Evolutionary conservation across 2,797 vertebrate species (phyloP), one percentile per base, ranked within the genome.

Genomic region (Brotogeris chrysoptera): DNA sequence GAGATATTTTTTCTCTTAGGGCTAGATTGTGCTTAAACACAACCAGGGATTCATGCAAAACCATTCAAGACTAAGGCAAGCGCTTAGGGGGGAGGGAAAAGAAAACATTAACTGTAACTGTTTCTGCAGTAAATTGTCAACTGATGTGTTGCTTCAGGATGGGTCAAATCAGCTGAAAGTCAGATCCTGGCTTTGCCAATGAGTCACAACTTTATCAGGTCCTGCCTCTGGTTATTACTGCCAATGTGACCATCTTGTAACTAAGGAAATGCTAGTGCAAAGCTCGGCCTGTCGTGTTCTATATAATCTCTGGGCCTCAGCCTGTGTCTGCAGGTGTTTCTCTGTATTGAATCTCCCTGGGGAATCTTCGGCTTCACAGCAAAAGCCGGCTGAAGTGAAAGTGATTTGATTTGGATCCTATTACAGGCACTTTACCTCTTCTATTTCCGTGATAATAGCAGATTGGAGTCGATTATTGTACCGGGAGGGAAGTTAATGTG

Each of bases 381-480:
- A 97, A 98, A 98, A 98, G 98, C 97, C 52, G 84, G 97, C 97
- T 98, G 98, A 98, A 98, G 98, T 98, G 97, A 98, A 98, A 98
- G 98, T 98, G 98, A 98, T 98, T 98, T 98, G 98, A 98, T 98
- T 98, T 98, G 98, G 98, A 98, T 98, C 98, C 98, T 97, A 98
- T 98, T 98, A 98, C 98, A 97, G 97, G 97, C 97, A 98, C 98
- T 98, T 98, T 98, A 98, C 98, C 98, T 98, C 98, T 97, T 98
- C 98, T 98, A 98, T 98, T 98, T 98, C 98, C 98, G 98, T 98
- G 98, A 98, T 98, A 98, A 98, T 98, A 97, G 98, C 98, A 98
- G 98, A 98, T 98, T 98, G 98, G 97, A 98, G 98, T 98, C 97
- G 98, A 98, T 98, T 98, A 98, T 98, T 98, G 98, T 98, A 98